These are phyloP conservation scores for Dendrolimus houi DNA, from an alignment of 2,888 invertebrate genomes.

Conservation along the genomic window DNA sequence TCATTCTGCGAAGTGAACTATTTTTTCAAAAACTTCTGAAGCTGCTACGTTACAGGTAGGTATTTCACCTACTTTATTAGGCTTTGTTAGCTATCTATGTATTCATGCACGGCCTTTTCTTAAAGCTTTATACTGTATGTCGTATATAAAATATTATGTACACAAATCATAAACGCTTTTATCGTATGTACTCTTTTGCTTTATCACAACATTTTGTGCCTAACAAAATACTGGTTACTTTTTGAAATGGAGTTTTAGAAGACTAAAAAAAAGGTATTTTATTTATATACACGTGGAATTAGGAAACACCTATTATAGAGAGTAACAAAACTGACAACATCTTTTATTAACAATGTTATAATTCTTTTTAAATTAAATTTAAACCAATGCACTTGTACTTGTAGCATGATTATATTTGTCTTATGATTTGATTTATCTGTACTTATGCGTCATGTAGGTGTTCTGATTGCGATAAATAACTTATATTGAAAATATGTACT, in stretches of 20 bases:
- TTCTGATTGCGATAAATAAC: constrained; percentile 1
- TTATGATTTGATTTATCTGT: constrained; percentile 11
- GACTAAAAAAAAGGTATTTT: too few species aligned
- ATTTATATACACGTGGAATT: background rate
- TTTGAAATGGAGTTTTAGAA: too few species aligned
- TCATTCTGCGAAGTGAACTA: too few species aligned
- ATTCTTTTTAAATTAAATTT: background rate
- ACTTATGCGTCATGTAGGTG: constrained; percentile 18
- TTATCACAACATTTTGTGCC: background rate
- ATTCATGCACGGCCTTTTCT: constrained; percentile 18
- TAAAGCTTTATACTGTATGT: constrained; percentile 1
- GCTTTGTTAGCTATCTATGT: constrained; percentile 29
- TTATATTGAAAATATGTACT: too few species aligned
- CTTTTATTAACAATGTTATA: background rate
- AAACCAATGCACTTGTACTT: constrained; percentile 1
- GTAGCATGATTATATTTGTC: constrained; percentile 22
- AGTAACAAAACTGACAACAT: background rate
- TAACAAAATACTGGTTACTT: too few species aligned
- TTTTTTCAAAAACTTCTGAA: constrained; percentile 18
- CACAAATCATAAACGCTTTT: background rate
- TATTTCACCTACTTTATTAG: constrained; percentile 37
- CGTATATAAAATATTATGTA: background rate
- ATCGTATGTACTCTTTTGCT: constrained; percentile 6
- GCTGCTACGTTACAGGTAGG: constrained; percentile 61
- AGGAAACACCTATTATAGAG: background rate